phyloP scores from a whole-genome alignment of 92 coral and sea anemone species.

The Palythoa caribaeorum region DNA sequence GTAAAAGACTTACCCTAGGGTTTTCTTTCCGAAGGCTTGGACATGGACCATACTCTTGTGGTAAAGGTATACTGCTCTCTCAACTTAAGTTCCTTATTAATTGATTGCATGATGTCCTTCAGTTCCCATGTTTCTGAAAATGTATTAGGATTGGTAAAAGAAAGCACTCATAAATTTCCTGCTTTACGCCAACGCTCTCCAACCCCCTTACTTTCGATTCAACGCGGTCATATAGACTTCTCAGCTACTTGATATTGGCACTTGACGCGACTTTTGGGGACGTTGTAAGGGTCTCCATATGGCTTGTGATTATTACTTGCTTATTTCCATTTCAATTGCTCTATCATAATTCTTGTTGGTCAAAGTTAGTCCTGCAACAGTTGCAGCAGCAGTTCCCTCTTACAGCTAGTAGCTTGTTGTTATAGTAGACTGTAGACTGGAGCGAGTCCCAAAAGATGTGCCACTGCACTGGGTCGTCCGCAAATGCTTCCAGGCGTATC shows the following conservation, averaged over 20 bases:
- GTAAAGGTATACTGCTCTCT: constrained; percentile 4
- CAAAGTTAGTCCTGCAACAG: too few species aligned
- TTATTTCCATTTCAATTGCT: too few species aligned
- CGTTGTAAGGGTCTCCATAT: constrained; percentile 5
- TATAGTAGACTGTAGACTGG: too few species aligned
- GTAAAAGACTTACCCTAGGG: not conserved
- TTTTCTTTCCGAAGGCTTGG: not conserved
- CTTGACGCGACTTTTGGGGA: not conserved
- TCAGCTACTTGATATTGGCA: not conserved
- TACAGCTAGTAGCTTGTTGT: too few species aligned
- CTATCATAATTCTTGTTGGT: too few species aligned
- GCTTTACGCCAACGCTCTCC: constrained; percentile 46
- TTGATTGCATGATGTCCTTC: constrained; percentile 7
- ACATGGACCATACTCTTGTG: not conserved
- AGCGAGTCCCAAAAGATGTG: too few species aligned
- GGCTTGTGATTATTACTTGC: constrained; percentile 1
- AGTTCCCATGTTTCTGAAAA: constrained; percentile 17
- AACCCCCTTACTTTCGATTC: constrained; percentile 43
- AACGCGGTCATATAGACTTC: not conserved
- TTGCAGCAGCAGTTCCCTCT: too few species aligned
- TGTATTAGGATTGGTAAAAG: constrained; percentile 47
- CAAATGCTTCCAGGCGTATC: not conserved
- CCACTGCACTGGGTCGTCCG: too few species aligned
- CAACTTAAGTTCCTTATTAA: constrained; percentile 5
- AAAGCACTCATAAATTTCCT: constrained; percentile 50